Conservation (phyloP, 1,140 invertebrate species). For the Zaprionus lachaisei region DNA sequence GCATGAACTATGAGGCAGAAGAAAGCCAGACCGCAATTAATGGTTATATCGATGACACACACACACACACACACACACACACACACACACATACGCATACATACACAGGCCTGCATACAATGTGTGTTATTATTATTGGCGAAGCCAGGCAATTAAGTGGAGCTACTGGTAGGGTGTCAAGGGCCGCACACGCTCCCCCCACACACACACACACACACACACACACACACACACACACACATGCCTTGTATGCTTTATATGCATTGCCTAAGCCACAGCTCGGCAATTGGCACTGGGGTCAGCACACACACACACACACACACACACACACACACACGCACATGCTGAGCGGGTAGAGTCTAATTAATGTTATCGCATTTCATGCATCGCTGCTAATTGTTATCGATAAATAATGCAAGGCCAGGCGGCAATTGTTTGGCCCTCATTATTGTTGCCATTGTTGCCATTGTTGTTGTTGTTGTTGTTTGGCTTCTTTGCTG, state of each 20-base stretch:
- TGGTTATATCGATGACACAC: constrained; percentile 21
- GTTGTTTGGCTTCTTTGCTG: neutral
- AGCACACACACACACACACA: neutral
- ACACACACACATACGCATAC: constrained; percentile 11
- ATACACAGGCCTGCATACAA: constrained; percentile 5
- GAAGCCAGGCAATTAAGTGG: constrained; percentile 27
- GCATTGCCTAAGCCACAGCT: constrained; percentile 39
- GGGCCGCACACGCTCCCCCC: neutral
- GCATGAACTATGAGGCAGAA: constrained; percentile 30
- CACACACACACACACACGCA: neutral
- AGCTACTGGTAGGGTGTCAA: neutral
- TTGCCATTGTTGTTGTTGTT: constrained; percentile 24
- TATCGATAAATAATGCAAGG: constrained; percentile 78
- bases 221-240: neutral
- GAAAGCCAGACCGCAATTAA: constrained; percentile 25
- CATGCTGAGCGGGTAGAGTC: constrained; percentile 25
- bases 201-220: neutral
- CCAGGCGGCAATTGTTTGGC: constrained; percentile 31
- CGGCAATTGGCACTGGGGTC: constrained; percentile 21
- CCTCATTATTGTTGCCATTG: constrained; percentile 1
- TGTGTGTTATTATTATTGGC: constrained; percentile 27
- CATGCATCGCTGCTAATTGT: constrained; percentile 81
- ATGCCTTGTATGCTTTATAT: constrained; percentile 32
- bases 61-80: constrained; percentile 7
- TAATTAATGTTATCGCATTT: constrained; percentile 83